Evolutionary conservation across 2,888 invertebrate species (phyloP), one percentile per base, ranked within the genome.

Genomic region (Ptilodon capucinus): DNA sequence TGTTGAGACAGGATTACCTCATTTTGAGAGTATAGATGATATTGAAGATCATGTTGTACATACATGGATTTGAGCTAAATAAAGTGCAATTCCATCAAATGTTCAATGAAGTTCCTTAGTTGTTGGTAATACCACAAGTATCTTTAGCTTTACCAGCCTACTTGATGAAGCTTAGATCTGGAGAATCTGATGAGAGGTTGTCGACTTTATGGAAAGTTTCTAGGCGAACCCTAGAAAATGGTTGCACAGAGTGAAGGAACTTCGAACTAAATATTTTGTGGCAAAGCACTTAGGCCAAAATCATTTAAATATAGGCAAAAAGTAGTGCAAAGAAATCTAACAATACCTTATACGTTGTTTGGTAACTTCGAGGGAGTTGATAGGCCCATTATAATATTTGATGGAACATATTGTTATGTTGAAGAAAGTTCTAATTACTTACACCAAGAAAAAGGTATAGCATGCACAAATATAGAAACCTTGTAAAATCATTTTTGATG

Each of bases 331-430:
- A 21, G 36, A 16, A 44, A 44, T 38, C 23, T 48, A 0, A n/a
- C 44, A 28, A 45, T 44, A 38, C 48, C 41, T 11, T 28, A 44
- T 40, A 28, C 35, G 5, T 38, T 48, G 17, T 48, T 48, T 40
- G 40, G 35, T 13, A 35, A 35, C 8, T 35, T 35, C 14, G 14
- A 35, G 5, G 35, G 35, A 35, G 35, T 14, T 14, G 35, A 14
- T 13, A 35, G 35, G 44, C 47, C 47, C 0, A 47, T 47, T 23
- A 13, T 42, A 14, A 48, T 49, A 18, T 34, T 16, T 36, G 42
- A 47, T 44, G 47, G 47, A 11, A 47, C 51, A 21, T 51, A 51
- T 39, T 28, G 19, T 19, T 50, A 43, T 40, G 23, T 43, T 23
- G 6, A 36, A 36, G 19, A 40, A 13, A 23, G 23, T 40, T 23